Base-by-base conservation (phyloP, 1,140 invertebrate species). In the Heliconius melpomene region DNA sequence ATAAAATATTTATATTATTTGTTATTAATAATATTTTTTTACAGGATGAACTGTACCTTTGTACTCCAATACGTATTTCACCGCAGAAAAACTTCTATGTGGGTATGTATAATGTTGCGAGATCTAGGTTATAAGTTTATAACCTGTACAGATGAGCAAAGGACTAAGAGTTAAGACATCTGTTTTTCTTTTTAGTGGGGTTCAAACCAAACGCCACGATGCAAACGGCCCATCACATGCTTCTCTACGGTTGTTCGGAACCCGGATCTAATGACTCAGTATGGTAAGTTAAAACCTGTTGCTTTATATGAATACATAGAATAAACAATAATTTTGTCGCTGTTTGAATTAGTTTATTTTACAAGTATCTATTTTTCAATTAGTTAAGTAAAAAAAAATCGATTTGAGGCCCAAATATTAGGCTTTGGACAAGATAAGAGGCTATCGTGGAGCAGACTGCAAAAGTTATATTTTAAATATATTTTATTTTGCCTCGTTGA, bases 201-300 rank as follows among this genome's bases (percentile, higher is more conserved):
- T 99, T 99, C 94, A 96, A 98, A 91, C 98, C 99, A 7, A 98
- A 99, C 92, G 98, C 98, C 2, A 97, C 97, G 3, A 98, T 97
- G 96, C 94, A 97, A 84, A 97, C 97, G 2, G 98, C 98, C 13
- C 99, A 99, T 95, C 99, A 99, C 91, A 99, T 99, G 96, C 95
- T 99, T 79, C 93, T 99, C 1, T 99, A 99, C 94, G 99, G 99
- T 16, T 99, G 99, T 86, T 95, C 96, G 38, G 95, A 95, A 81
- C 98, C 99, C 7, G 98, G 98, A 54, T 96, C 96, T 57, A 94
- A 96, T 76, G 96, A 97, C 83, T 92, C 95, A 66, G 97, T 97
- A 66, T 99, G 98, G 98, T 97, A 94, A 94, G 95, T 85, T 72
- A 7, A 66, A 60, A 36, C 32, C 32, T 36, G 32, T 54, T 52